Conservation (phyloP, 2,113 vertebrate genomes). For the Casuarius casuarius region DNA sequence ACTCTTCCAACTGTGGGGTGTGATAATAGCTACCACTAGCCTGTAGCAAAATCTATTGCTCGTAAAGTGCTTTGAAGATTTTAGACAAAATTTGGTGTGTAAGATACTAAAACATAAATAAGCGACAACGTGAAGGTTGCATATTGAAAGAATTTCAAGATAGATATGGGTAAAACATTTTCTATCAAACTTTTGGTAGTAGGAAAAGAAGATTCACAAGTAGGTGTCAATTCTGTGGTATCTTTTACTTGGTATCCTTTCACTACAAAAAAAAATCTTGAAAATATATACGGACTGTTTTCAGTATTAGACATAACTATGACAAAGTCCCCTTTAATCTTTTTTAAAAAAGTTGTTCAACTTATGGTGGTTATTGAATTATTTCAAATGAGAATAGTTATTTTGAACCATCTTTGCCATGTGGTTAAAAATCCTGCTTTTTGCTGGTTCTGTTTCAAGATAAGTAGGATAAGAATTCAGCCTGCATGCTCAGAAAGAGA, state of each 20-base stretch:
- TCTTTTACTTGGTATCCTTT: neutral
- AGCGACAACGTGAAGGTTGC: neutral
- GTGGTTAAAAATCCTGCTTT: neutral
- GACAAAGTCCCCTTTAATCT: neutral
- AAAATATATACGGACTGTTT: neutral
- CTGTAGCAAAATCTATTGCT: neutral
- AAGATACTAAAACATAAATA: conserved; percentile 6
- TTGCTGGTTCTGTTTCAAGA: neutral
- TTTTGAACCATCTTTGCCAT: neutral
- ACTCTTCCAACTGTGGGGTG: neutral
- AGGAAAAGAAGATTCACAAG: neutral
- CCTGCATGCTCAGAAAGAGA: neutral
- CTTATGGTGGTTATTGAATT: neutral
- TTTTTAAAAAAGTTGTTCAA: neutral
- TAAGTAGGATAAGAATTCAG: neutral
- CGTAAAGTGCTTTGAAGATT: neutral
- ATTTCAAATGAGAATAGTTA: neutral
- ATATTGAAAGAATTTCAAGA: neutral
- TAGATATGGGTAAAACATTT: neutral
- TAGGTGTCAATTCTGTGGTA: neutral
- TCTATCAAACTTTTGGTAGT: neutral
- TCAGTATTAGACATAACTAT: neutral
- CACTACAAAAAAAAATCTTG: neutral
- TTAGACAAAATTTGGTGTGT: neutral
- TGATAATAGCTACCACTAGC: neutral